A percentile compares a stretch with the other conserved stretches of the same genome.
Evolutionary conservation across 2,888 invertebrate species (phyloP).

Genomic region (Aproaerema taeniolella): DNA sequence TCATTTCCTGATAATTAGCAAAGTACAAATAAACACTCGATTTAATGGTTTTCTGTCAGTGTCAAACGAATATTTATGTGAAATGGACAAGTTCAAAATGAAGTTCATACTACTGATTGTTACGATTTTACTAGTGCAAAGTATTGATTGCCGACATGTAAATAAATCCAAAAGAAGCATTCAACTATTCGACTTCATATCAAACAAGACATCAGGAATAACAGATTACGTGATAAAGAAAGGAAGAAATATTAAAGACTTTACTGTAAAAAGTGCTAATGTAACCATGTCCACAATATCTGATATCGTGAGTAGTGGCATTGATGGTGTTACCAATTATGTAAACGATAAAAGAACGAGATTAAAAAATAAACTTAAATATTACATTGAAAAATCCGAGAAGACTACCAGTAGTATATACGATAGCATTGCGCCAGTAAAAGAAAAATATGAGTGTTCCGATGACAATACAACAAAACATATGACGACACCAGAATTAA

Average conservation of each 20-base stretch:
- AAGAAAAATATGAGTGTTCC: constrained; percentile 32
- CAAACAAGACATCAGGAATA: background rate
- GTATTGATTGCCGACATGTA: background rate
- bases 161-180: background rate
- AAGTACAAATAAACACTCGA: too few relatives aligned
- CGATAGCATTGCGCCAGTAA: constrained; percentile 46
- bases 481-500: constrained; percentile 61
- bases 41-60: background rate
- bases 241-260: constrained; percentile 10
- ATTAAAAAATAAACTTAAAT: constrained; percentile 40
- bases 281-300: background rate
- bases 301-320: background rate
- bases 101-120: background rate
- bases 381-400: constrained; percentile 40
- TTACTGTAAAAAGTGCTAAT: background rate
- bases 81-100: background rate
- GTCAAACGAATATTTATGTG: too few relatives aligned
- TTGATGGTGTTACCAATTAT: background rate
- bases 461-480: constrained; percentile 49
- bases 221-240: background rate
- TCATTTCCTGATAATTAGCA: too few relatives aligned
- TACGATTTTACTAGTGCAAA: background rate
- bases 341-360: constrained; percentile 17
- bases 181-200: background rate
- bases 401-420: constrained; percentile 35